Evolutionary conservation across 1,140 invertebrate species (phyloP).

Genomic region (Bombus huntii): DNA sequence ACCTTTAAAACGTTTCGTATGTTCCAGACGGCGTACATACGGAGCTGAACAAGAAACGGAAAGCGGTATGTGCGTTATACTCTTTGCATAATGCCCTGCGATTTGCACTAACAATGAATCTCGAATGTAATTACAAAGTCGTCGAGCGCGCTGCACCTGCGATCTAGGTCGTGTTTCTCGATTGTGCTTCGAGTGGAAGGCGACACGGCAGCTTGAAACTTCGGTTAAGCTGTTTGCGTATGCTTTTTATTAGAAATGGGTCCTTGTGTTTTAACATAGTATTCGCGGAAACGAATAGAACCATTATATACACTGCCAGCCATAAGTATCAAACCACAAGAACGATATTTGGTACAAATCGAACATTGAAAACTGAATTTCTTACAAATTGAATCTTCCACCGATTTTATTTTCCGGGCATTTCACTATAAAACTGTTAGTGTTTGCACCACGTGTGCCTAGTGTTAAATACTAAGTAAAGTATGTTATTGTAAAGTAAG

Average conservation of each 20-base stretch:
- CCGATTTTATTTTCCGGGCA: too few species aligned
- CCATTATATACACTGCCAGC: too few species aligned
- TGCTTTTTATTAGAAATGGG: not conserved
- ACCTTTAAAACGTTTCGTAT: slow-evolving; percentile 23
- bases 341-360: too few species aligned
- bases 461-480: too few species aligned
- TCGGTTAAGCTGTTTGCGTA: not conserved
- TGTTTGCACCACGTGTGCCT: too few species aligned
- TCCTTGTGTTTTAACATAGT: too few species aligned
- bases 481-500: too few species aligned
- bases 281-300: too few species aligned
- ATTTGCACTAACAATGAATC: not conserved
- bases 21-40: not conserved
- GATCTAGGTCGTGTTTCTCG: not conserved
- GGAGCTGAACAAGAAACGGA: not conserved
- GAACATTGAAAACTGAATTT: too few species aligned
- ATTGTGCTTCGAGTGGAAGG: not conserved
- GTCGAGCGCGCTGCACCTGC: not conserved
- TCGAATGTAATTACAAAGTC: not conserved
- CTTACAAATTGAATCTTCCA: too few species aligned
- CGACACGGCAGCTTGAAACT: not conserved
- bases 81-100: slow-evolving; percentile 3
- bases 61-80: not conserved
- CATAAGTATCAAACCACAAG: too few species aligned
- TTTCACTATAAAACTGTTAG: too few species aligned